Percentiles rank a stretch among this genome's conserved stretches.
These are phyloP conservation scores for Orthochromis indermauri DNA, from an alignment of 2,113 vertebrate genomes.

Conservation along the genomic window DNA sequence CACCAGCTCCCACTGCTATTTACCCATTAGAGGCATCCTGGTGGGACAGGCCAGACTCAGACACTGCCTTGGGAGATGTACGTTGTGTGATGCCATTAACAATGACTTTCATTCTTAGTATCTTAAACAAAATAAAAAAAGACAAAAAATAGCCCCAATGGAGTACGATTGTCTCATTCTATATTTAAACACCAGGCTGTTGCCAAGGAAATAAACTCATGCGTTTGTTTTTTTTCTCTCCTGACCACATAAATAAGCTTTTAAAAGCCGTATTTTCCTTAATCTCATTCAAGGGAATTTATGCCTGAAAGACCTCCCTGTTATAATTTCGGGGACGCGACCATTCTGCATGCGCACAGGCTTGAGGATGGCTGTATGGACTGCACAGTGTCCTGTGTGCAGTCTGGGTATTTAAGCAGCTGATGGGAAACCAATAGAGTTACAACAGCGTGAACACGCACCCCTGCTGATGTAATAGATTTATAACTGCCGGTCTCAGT, in stretches of 20 bases:
- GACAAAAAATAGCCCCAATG: not conserved
- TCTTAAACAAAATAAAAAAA: not conserved
- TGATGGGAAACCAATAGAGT: not conserved
- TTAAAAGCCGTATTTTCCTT: not conserved
- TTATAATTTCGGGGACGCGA: conserved; percentile 21
- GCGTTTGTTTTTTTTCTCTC: not conserved
- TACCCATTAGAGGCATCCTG: conserved; percentile 1
- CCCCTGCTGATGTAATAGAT: conserved; percentile 24
- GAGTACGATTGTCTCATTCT: not conserved
- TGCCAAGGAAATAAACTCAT: conserved; percentile 27
- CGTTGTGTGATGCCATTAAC: not conserved
- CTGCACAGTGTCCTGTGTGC: not conserved
- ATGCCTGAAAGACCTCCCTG: not conserved
- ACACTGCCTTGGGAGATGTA: not conserved
- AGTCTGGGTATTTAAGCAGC: not conserved
- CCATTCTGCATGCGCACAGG: not conserved
- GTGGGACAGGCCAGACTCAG: not conserved
- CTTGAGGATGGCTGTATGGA: not conserved
- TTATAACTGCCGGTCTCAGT: conserved; percentile 6
- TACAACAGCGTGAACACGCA: not conserved
- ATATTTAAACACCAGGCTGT: conserved; percentile 29
- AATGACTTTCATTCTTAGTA: not conserved
- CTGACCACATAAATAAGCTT: not conserved
- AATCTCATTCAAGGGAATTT: conserved; percentile 3
- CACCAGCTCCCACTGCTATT: not conserved